Base-by-base conservation (phyloP, 2,797 vertebrate species). In the Rhinella marina region DNA sequence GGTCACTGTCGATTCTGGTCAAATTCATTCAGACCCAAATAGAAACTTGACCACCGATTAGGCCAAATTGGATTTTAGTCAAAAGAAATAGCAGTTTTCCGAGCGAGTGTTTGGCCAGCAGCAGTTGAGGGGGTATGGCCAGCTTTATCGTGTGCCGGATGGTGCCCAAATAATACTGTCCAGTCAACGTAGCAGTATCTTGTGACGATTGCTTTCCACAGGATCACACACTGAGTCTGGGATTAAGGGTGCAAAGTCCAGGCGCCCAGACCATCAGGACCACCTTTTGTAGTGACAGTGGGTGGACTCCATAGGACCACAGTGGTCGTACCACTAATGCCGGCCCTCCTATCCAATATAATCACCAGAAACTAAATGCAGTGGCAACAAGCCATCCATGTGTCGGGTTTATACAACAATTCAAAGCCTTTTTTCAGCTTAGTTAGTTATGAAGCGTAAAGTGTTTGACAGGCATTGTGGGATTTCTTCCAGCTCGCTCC, bases 371-470 rank as follows among this genome's bases (percentile, higher is more conserved):
- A 66, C 12, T 50, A 66, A 62, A 32, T 41, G 78, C 70, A 11
- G 41, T 19, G 54, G 59, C 17, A 82, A 57, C 61, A 82, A 68
- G 52, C 41, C 52, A 61, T 78, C 27, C 84, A 81, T 78, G 78
- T 82, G 79, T 89, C 90, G 88, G 90, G 79, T 91, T 90, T 92
- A 89, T 87, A 90, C 88, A 90, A 86, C 59, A 87, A 91, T 92
- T 92, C 91, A 91, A 92, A 87, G 90, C 88, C 82, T 92, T 86
- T 75, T 78, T 91, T 90, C 86, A 90, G 64, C 79, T 82, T 90
- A 48, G 86, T 54, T 87, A 86, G 78, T 84, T 92, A 85, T 92
- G 88, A 90, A 92, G 92, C 90, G 90, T 88, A 90, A 92, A 83
- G 1, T 73, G 81, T 88, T 89, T 93, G 91, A 91, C 90, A 90